Base-by-base conservation (phyloP, 2,113 vertebrate species). In the Silurus meridionalis region DNA sequence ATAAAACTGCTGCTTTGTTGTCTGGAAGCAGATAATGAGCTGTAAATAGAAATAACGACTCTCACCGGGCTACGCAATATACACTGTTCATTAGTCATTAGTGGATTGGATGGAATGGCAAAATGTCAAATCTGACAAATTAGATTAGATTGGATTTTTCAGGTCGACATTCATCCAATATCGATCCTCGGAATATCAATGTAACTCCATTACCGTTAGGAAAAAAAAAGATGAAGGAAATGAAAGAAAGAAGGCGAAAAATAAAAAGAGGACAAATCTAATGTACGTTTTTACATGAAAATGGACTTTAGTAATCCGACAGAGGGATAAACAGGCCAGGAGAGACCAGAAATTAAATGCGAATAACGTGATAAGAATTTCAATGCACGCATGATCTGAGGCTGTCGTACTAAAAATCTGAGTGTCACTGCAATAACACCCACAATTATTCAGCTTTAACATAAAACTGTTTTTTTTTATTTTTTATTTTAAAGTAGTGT, bases 1-100 rank as follows among this genome's bases (percentile, higher is more conserved):
- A 37, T 79, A 55, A 77, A 77, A 17, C 53, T 58, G 78, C 53
- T 80, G 28, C 57, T 21, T 80, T 80, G 46, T 80, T 48, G 8
- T 61, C 17, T 61, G 8, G 37, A 37, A 37, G 78, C 17, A 80
- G 28, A 61, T 80, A 60, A 80, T 46, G 57, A 80, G 57, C 55
- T 80, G 78, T 60, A 60, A 11, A 80, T 25, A 60, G 61, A 80
- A 80, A 80, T 80, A 61, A 58, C 5, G 28, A 46, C 78, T 57
- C 28, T 80, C 57, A 0, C 25, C 3, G 57, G 28, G n/a, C 25
- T 37, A 48, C 61, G n/a, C 1, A 46, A 21, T 48, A 28, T 48
- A 80, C 78, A 13, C 6, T 0, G 9, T 13, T 21, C 23, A 15
- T 3, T 55, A 57, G 52, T 25, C 25, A 14, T 55, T n/a, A 53